phyloP scores from a whole-genome alignment of 2,797 vertebrate species.

The Cuniculus paca region DNA sequence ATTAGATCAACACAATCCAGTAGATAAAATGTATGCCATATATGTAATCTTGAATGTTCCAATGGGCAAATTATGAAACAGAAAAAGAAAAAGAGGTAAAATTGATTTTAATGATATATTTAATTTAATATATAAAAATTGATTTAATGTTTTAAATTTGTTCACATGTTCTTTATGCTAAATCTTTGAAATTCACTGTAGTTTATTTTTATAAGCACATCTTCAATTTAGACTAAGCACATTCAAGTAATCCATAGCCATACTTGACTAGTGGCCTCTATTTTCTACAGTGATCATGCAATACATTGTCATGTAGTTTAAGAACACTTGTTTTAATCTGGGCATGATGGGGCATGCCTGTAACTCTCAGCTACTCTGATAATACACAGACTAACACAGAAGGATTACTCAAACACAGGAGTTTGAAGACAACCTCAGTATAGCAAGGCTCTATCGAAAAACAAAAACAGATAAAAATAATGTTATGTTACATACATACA shows the following conservation, averaged over 20 bases:
- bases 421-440: not conserved
- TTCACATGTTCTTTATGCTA: not conserved
- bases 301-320: not conserved
- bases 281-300: not conserved
- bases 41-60: not conserved
- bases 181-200: not conserved
- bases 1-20: not conserved
- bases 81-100: not conserved
- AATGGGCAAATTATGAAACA: not conserved
- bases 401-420: not conserved
- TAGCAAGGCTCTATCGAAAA: not conserved
- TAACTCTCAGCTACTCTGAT: not conserved
- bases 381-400: not conserved
- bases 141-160: not conserved
- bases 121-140: not conserved
- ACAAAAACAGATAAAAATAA: not conserved
- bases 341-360: not conserved
- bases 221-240: not conserved
- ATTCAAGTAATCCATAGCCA: not conserved
- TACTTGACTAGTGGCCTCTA: not conserved
- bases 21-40: not conserved
- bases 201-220: not conserved
- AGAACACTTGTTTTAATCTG: not conserved
- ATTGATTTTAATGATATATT: not conserved
- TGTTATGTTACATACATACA: not conserved